Evolutionary conservation across 1,140 invertebrate genomes (phyloP).

Genomic region (Aradophagus sp.): DNA sequence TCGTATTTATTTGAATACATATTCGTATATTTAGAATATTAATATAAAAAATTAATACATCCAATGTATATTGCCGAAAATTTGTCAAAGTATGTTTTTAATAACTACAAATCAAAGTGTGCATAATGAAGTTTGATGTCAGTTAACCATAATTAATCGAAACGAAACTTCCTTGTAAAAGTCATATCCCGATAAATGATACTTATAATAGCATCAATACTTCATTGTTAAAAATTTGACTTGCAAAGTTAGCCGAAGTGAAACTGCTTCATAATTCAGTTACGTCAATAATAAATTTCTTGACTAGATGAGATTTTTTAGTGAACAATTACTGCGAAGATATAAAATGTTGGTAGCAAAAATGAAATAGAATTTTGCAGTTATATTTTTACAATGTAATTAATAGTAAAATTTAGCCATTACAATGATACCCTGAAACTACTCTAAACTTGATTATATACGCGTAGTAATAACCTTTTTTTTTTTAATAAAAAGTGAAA

Average conservation of each 20-base stretch:
- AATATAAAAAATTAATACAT: too few species aligned
- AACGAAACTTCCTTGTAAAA: slow-evolving; percentile 7
- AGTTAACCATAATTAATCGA: too few species aligned
- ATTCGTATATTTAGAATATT: too few species aligned
- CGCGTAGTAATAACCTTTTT: too few species aligned
- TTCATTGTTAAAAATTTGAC: slow-evolving; percentile 30
- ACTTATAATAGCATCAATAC: slow-evolving; percentile 33
- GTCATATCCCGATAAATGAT: slow-evolving; percentile 17
- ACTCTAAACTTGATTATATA: too few species aligned
- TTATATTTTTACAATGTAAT: slow-evolving; percentile 21
- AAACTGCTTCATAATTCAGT: slow-evolving; percentile 45
- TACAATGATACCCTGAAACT: too few species aligned
- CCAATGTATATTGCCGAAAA: too few species aligned
- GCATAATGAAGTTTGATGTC: too few species aligned
- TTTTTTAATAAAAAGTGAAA: too few species aligned
- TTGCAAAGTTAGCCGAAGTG: slow-evolving; percentile 27
- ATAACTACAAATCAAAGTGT: too few species aligned
- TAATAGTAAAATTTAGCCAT: slow-evolving; percentile 19
- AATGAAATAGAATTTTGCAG: slow-evolving; percentile 31
- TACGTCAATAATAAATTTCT: slow-evolving; percentile 37
- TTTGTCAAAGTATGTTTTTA: too few species aligned
- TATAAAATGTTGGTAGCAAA: slow-evolving; percentile 23
- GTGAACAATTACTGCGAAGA: slow-evolving; percentile 32
- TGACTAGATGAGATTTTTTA: slow-evolving; percentile 20
- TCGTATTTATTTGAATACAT: too few species aligned